Conservation (phyloP, 2,888 invertebrate species). For the Trissolcus brochymenae region DNA sequence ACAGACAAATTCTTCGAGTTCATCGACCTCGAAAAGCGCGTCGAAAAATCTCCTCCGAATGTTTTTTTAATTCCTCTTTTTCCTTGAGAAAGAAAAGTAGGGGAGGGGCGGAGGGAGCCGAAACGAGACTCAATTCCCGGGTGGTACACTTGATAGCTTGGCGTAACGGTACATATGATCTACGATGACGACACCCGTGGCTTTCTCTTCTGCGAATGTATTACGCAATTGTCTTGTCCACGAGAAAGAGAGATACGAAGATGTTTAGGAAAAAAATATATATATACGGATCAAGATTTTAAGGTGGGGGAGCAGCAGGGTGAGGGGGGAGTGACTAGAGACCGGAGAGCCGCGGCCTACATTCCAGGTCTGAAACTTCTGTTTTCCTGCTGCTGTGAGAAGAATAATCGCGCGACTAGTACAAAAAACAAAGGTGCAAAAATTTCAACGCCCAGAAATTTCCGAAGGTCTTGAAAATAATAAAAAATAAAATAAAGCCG, state of each 20-base stretch:
- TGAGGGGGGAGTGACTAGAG: slow-evolving; percentile 4
- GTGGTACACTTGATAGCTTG: slow-evolving; percentile 19
- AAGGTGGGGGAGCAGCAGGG: not conserved
- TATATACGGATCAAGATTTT: slow-evolving; percentile 8
- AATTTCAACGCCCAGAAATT: slow-evolving; percentile 26
- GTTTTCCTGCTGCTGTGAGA: slow-evolving; percentile 26
- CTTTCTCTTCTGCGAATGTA: slow-evolving; percentile 53
- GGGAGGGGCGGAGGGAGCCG: not conserved
- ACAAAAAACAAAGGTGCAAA: not conserved
- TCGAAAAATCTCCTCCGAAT: slow-evolving; percentile 8
- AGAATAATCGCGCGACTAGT: not conserved
- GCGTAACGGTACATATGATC: slow-evolving; percentile 44
- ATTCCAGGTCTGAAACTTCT: slow-evolving; percentile 48
- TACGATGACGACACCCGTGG: slow-evolving; percentile 36
- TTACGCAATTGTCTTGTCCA: slow-evolving; percentile 52
- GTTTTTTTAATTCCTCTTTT: not conserved
- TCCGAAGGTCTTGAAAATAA: not conserved
- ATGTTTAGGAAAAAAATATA: slow-evolving; percentile 8
- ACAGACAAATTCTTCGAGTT: slow-evolving; percentile 17
- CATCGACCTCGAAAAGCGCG: slow-evolving; percentile 37
- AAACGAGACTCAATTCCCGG: not conserved
- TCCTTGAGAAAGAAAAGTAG: not conserved
- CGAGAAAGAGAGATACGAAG: slow-evolving; percentile 14
- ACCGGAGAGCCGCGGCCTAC: slow-evolving; percentile 48
- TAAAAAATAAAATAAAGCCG: not conserved